Evolutionary conservation across 2,113 vertebrate species (phyloP).

Genomic region (Candoia aspera): DNA sequence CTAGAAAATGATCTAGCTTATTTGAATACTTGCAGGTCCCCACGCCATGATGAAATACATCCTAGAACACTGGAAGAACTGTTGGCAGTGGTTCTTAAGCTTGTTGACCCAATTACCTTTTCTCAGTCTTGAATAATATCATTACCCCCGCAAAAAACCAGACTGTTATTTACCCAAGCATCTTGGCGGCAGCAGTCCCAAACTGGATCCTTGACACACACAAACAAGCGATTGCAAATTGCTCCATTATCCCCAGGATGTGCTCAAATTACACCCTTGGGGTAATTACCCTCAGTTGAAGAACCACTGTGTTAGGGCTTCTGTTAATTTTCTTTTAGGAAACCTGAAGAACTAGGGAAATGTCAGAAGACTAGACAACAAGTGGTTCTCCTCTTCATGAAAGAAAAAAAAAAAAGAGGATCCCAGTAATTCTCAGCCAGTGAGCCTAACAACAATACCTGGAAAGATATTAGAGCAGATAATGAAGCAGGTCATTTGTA

Average conservation of each 20-base stretch:
- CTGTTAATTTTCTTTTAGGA: not conserved
- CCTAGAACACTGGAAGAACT: not conserved
- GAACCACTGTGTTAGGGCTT: not conserved
- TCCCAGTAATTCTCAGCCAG: not conserved
- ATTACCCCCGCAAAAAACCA: not conserved
- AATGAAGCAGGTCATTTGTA: not conserved
- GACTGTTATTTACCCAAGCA: not conserved
- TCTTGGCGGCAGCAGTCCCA: not conserved
- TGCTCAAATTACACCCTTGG: not conserved
- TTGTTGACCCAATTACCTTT: not conserved
- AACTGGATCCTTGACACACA: not conserved
- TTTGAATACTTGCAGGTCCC: not conserved
- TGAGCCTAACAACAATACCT: not conserved
- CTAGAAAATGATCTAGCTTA: not conserved
- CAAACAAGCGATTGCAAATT: not conserved
- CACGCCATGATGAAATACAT: not conserved
- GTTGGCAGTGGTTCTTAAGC: not conserved
- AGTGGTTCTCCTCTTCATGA: not conserved
- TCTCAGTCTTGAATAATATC: not conserved
- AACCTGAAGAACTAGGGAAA: not conserved
- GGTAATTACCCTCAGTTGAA: not conserved
- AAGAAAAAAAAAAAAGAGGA: not conserved
- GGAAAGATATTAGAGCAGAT: not conserved
- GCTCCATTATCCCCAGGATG: not conserved
- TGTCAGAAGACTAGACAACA: not conserved